Base-by-base conservation (phyloP, 2,113 vertebrate species). In the Geococcyx californianus region DNA sequence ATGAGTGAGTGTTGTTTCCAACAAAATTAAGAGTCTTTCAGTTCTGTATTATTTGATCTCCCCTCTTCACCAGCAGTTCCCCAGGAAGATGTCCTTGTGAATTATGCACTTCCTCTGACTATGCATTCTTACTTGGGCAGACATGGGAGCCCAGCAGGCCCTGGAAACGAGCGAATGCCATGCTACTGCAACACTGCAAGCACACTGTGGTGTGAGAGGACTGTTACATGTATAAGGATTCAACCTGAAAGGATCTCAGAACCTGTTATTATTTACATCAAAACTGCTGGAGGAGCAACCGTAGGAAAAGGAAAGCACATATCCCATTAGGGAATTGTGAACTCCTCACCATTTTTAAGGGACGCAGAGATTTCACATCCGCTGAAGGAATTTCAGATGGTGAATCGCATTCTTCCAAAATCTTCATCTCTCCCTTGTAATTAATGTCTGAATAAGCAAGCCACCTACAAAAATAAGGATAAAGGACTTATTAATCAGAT, bases 291-390 rank as follows among this genome's bases (percentile, higher is more conserved):
- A 18, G 17, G 23, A 38, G 56, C 24, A 80, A 49, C 2, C 5
- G 17, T 1, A 62, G 42, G 21, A 78, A 76, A 55, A 77, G n/a
- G 34, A n/a, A 74, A 16, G 34, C 59, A 67, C 7, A 21, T 1
- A 7, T 16, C 6, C 44, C 58, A 11, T 47, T 5, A 77, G 13
- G 64, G 34, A 89, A 62, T 28, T 12, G 24, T 54, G 66, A 95
- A 80, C 28, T 92, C 44, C 97, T 98, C 94, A 99, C 99, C 98
- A 98, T 98, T 96, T 97, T 98, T 93, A 99, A 90, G 52, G 99
- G 98, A 68, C 98, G 97, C 54, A 99, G 89, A 76, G 98, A 99
- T 96, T 97, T 98, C 33, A 98, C 95, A 85, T 97, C 96, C 69
- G 97, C 94, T 90, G 96, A 95, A 84, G 97, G 97, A 93, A 98